These are phyloP conservation scores for Scalopus aquaticus DNA, from an alignment of 2,113 vertebrate species.

Conservation along the genomic window DNA sequence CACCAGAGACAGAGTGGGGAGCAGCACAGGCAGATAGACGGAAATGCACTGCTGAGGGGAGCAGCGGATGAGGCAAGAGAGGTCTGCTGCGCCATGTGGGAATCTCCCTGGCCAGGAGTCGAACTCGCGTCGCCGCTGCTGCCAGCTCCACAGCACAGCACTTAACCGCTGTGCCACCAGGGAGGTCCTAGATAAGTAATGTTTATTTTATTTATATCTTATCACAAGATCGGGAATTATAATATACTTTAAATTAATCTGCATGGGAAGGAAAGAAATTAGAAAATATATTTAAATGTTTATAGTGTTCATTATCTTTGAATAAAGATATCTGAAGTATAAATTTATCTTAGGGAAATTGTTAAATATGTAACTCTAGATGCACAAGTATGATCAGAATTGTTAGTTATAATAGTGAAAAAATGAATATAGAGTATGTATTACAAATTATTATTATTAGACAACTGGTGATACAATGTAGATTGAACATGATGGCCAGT, in stretches of 20 bases:
- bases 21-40: too few species aligned
- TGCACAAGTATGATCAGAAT: neutral
- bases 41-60: too few species aligned
- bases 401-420: neutral
- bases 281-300: neutral
- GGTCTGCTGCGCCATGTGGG: too few species aligned
- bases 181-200: neutral
- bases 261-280: neutral
- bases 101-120: too few species aligned
- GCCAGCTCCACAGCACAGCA: too few species aligned
- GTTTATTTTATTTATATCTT: conserved; percentile 8
- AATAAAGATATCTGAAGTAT: neutral
- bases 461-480: neutral
- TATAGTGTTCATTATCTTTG: neutral
- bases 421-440: neutral
- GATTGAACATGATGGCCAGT: neutral
- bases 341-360: neutral
- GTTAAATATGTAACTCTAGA: neutral
- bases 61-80: too few species aligned
- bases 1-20: too few species aligned
- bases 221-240: neutral
- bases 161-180: too few species aligned
- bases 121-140: too few species aligned
- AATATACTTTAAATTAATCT: conserved; percentile 18
- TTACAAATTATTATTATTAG: neutral